Evolutionary conservation across 2,888 invertebrate species (phyloP).

Genomic region (Ichneumoninae sp.): DNA sequence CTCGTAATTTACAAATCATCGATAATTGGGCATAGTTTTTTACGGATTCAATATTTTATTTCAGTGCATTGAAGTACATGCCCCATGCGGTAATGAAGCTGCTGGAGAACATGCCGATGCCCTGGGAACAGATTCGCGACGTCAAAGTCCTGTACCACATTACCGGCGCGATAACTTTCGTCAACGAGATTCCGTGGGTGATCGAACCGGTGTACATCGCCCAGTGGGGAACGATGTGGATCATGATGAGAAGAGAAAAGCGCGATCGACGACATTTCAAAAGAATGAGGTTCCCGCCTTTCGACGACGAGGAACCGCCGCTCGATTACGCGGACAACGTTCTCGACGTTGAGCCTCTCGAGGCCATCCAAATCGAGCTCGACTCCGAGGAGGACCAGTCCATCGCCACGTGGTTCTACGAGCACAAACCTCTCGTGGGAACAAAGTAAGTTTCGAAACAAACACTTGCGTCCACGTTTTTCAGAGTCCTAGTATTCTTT

Average conservation of each 20-base stretch:
- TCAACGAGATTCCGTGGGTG: conserved; percentile 99
- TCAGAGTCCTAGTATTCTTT: neutral
- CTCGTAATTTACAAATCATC: neutral
- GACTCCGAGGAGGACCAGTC: conserved; percentile 97
- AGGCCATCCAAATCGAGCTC: conserved; percentile 99
- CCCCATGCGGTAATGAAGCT: conserved; percentile 99
- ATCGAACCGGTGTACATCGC: conserved; percentile 99
- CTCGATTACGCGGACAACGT: conserved; percentile 99
- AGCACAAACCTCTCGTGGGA: conserved; percentile 97
- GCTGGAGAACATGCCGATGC: conserved; percentile 99
- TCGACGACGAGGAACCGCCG: conserved; percentile 99
- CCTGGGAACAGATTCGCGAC: conserved; percentile 99
- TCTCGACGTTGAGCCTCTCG: conserved; percentile 98
- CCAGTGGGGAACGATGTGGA: conserved; percentile 99
- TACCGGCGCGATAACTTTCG: conserved; percentile 99
- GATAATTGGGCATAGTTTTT: neutral
- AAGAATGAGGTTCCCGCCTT: conserved; percentile 99
- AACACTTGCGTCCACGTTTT: neutral
- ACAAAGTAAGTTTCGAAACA: conserved; percentile 88
- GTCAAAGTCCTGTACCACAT: conserved; percentile 98
- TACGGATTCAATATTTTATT: neutral
- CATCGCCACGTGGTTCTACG: conserved; percentile 99
- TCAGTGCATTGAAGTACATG: conserved; percentile 98
- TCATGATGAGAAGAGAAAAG: conserved; percentile 99
- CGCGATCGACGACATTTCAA: conserved; percentile 99